Percentiles rank a stretch among this genome's conserved stretches.
These are phyloP conservation scores for Tetramorium bicarinatum DNA, from an alignment of 2,888 invertebrate species.

Conservation along the genomic window DNA sequence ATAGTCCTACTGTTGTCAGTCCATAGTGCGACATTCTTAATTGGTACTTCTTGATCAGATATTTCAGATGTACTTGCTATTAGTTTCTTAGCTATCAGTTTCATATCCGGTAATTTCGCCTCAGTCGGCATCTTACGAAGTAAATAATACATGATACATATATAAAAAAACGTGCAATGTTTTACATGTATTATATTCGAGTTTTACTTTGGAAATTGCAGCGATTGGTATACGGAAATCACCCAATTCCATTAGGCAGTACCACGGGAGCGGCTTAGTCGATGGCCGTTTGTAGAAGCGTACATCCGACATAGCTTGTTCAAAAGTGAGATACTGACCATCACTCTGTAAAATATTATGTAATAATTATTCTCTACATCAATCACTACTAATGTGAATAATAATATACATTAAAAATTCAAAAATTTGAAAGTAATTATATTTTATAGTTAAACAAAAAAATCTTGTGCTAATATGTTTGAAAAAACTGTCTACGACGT, in stretches of 20 bases:
- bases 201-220: slow-evolving; percentile 72
- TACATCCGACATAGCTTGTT: slow-evolving; percentile 64
- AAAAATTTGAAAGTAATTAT: no score
- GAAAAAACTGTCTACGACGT: no score
- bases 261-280: slow-evolving; percentile 57
- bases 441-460: no score
- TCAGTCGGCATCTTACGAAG: slow-evolving; percentile 50
- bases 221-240: slow-evolving; percentile 69
- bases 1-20: slow-evolving; percentile 43
- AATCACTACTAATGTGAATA: not conserved
- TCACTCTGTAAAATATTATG: slow-evolving; percentile 58
- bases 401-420: not conserved
- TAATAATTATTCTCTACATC: not conserved
- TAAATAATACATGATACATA: slow-evolving; percentile 5
- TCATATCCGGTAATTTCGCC: slow-evolving; percentile 59
- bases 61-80: not conserved
- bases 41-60: slow-evolving; percentile 14
- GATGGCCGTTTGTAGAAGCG: slow-evolving; percentile 64
- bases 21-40: slow-evolving; percentile 29
- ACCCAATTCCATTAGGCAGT: slow-evolving; percentile 67
- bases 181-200: not conserved
- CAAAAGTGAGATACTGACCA: slow-evolving; percentile 67
- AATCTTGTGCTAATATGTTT: no score
- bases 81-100: not conserved
- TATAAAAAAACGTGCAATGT: not conserved